Evolutionary conservation across 2,888 invertebrate species (phyloP).

Genomic region (Mystacides longicornis): DNA sequence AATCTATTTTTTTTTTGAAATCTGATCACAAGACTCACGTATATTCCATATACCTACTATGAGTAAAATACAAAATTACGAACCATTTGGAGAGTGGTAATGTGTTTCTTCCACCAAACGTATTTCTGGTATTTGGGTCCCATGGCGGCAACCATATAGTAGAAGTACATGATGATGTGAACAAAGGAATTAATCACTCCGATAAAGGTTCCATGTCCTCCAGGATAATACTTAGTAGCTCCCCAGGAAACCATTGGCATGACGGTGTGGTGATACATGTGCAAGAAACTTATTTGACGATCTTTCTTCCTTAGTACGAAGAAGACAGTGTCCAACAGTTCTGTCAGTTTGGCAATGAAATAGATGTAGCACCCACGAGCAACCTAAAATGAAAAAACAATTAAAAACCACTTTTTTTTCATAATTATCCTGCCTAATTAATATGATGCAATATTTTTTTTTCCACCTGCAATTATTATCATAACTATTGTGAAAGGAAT

Average conservation of each 20-base stretch:
- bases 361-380: slow-evolving; percentile 74
- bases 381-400: slow-evolving; percentile 46
- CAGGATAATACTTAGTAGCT: slow-evolving; percentile 78
- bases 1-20: too few relatives aligned
- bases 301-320: slow-evolving; percentile 90
- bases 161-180: slow-evolving; percentile 91
- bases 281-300: slow-evolving; percentile 81
- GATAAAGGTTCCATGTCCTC: slow-evolving; percentile 87
- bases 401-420: too few relatives aligned
- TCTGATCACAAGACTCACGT: too few relatives aligned
- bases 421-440: too few relatives aligned
- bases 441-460: too few relatives aligned
- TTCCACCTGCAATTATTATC: too few relatives aligned
- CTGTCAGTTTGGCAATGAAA: slow-evolving; percentile 82
- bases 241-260: slow-evolving; percentile 95
- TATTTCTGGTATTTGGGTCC: slow-evolving; percentile 83
- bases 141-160: slow-evolving; percentile 83
- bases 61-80: too few relatives aligned
- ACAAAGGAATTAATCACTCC: slow-evolving; percentile 90
- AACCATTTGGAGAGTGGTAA: slow-evolving; percentile 88
- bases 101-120: slow-evolving; percentile 90
- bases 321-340: slow-evolving; percentile 86
- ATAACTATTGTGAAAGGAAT: too few relatives aligned
- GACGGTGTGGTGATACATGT: slow-evolving; percentile 89
- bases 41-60: too few relatives aligned